These are phyloP conservation scores for Brachionus asplanchnoidis DNA, from an alignment of 1,140 invertebrate species.

Conservation along the genomic window DNA sequence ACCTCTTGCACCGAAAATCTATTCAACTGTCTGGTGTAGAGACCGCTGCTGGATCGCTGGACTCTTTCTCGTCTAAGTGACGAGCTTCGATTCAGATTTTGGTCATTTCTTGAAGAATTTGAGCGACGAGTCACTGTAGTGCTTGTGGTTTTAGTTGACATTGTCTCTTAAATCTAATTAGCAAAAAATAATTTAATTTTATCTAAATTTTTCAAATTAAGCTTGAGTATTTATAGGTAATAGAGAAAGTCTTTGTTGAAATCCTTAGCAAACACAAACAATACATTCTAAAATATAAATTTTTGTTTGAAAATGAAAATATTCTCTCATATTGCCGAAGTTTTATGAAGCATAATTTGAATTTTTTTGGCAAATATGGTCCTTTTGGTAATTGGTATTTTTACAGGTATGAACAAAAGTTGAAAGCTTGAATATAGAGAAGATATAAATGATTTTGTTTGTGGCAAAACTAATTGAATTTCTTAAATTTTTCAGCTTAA, in stretches of 20 bases:
- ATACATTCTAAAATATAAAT: neutral
- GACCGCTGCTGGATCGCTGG: neutral
- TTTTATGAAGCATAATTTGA: conserved; percentile 18
- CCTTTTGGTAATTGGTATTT: conserved; percentile 20
- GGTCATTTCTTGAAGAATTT: neutral
- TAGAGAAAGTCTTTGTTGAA: neutral
- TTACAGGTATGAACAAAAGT: conserved; percentile 1
- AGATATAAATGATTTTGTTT: conserved; percentile 23
- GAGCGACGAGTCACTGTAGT: neutral
- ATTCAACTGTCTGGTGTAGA: neutral
- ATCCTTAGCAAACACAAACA: neutral
- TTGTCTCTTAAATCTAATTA: neutral
- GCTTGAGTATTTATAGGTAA: neutral
- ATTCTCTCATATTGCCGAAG: neutral
- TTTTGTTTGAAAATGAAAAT: neutral
- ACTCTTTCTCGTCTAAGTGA: neutral
- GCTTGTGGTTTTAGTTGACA: neutral
- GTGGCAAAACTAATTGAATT: conserved; percentile 4
- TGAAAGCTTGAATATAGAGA: neutral
- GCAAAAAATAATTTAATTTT: neutral
- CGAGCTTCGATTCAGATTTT: neutral
- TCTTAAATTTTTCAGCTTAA: conserved; percentile 32
- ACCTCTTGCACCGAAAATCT: neutral
- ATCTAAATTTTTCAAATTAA: neutral
- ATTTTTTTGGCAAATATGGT: neutral